Percentiles rank a stretch among this genome's conserved stretches.
phyloP scores from a whole-genome alignment of 2,113 vertebrate genomes.

The Tangachromis dhanisi region DNA sequence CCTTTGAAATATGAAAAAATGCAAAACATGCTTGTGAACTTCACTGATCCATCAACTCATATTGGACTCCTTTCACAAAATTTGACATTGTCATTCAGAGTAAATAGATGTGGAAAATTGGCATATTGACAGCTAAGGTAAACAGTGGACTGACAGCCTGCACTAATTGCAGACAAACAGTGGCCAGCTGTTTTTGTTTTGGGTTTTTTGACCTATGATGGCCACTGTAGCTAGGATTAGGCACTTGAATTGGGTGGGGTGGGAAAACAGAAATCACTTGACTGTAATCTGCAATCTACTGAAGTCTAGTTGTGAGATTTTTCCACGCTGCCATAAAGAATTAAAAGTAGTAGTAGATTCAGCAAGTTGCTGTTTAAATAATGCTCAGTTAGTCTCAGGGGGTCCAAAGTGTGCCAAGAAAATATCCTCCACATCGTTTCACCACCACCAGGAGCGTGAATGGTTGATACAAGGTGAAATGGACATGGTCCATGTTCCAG shows the following conservation, averaged over 20 bases:
- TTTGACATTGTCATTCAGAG: background rate
- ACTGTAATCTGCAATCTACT: background rate
- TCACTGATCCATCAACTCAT: background rate
- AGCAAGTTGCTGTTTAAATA: background rate
- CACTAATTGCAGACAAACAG: rapidly evolving
- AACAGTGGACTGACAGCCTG: background rate
- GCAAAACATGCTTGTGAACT: background rate
- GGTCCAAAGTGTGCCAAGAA: background rate
- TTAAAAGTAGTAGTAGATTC: background rate
- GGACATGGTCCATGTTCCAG: background rate
- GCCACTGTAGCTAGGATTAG: background rate
- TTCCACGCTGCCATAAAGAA: background rate
- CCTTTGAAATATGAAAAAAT: background rate
- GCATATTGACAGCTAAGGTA: background rate
- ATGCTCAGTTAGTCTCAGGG: background rate
- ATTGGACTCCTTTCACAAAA: background rate
- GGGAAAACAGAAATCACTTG: background rate
- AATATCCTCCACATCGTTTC: background rate
- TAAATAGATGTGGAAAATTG: background rate
- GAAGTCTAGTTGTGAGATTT: background rate
- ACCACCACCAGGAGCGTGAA: background rate
- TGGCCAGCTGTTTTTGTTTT: background rate
- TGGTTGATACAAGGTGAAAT: background rate
- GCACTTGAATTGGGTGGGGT: background rate
- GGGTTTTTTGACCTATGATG: rapidly evolving